Evolutionary conservation across 2,797 vertebrate species (phyloP).

Genomic region (Hydrophis major): DNA sequence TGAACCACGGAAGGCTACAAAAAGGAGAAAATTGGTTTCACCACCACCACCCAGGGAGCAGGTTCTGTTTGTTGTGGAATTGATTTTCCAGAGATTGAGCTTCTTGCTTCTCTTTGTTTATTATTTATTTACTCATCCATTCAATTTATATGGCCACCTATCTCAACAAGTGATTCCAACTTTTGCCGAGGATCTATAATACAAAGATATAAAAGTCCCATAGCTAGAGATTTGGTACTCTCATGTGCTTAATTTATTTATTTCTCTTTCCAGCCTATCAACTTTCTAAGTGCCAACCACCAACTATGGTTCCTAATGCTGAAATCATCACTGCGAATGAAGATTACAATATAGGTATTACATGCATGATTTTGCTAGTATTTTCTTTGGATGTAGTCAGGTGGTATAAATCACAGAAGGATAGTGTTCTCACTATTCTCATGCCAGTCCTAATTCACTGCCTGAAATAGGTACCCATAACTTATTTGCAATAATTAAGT

Average conservation of each 20-base stretch:
- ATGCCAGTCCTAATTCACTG: background rate
- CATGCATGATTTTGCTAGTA: background rate
- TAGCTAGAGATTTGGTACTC: background rate
- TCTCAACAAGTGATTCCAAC: background rate
- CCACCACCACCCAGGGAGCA: background rate
- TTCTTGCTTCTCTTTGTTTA: background rate
- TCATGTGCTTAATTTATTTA: conserved; percentile 8
- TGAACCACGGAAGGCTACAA: background rate
- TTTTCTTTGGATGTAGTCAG: rapidly evolving
- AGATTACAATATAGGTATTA: conserved; percentile 92
- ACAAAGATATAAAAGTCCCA: background rate
- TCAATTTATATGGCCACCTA: background rate
- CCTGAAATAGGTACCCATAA: background rate
- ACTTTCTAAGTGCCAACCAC: conserved; percentile 90
- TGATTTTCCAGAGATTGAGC: background rate
- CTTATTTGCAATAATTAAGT: background rate
- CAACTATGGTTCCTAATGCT: conserved; percentile 89
- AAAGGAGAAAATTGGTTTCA: background rate
- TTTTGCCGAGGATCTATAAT: background rate
- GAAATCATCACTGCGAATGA: conserved; percentile 93
- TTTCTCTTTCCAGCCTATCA: conserved; percentile 81
- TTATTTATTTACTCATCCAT: background rate
- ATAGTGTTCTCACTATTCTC: background rate
- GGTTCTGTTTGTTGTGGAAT: background rate
- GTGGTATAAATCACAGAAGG: background rate